A percentile compares a stretch with the other conserved stretches of the same genome.
These are phyloP conservation scores for Corythaixoides concolor DNA, from an alignment of 2,113 vertebrate genomes.

Conservation along the genomic window DNA sequence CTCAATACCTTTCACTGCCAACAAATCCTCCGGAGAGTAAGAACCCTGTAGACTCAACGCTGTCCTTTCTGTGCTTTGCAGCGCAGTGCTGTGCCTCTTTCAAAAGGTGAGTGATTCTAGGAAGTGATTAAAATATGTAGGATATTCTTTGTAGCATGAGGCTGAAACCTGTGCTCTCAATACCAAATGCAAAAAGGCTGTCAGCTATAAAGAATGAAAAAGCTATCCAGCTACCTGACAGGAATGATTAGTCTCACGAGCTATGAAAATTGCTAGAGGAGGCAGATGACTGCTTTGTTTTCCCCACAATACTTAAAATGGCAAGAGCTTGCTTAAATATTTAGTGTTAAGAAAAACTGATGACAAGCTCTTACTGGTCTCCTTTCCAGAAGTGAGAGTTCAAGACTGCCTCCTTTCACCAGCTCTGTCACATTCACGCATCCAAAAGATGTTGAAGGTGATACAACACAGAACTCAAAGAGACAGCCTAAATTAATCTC, in stretches of 20 bases:
- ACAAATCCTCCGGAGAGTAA: background rate
- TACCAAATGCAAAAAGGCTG: background rate
- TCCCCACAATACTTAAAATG: conserved; percentile 14
- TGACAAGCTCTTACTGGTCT: background rate
- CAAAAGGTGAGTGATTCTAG: conserved; percentile 17
- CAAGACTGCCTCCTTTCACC: background rate
- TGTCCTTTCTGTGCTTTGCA: background rate
- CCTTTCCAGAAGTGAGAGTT: background rate
- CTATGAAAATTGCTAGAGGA: background rate
- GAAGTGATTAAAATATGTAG: conserved; percentile 39
- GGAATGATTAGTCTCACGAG: background rate
- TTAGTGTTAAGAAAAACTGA: conserved; percentile 23
- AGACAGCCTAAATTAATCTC: background rate
- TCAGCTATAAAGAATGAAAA: background rate
- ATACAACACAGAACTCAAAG: background rate
- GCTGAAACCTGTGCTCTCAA: background rate
- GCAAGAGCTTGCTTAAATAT: conserved; percentile 28
- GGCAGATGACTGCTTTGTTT: conserved; percentile 19
- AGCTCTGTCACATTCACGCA: background rate
- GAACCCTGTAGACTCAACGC: background rate
- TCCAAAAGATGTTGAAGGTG: background rate
- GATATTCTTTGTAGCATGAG: background rate
- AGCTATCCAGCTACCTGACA: background rate
- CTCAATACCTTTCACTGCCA: background rate
- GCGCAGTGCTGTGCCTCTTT: background rate